Conservation (phyloP, 2,113 vertebrate species). For the Carassius auratus region DNA sequence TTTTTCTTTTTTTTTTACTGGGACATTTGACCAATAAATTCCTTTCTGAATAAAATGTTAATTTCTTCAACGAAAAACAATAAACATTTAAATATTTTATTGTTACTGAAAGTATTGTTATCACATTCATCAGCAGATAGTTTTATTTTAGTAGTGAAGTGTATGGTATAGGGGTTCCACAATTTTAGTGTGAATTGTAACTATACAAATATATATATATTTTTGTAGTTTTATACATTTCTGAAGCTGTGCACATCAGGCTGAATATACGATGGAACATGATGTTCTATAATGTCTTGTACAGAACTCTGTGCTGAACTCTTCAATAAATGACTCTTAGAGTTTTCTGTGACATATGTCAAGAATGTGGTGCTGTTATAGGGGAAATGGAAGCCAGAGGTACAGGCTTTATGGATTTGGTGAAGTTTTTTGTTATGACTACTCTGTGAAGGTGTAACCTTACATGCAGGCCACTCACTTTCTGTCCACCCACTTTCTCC, state of each 20-base stretch:
- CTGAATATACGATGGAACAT: background rate
- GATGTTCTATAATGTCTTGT: background rate
- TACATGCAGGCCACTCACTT: slow-evolving; percentile 62
- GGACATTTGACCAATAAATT: too few relatives aligned
- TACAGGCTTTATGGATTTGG: slow-evolving; percentile 55
- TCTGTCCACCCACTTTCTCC: slow-evolving; percentile 40
- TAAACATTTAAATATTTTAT: background rate
- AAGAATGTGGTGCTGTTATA: slow-evolving; percentile 40
- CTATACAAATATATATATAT: background rate
- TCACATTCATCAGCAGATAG: background rate
- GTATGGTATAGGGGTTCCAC: background rate
- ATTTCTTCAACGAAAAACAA: background rate
- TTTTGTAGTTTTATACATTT: background rate
- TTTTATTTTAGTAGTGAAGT: background rate
- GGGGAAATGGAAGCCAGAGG: slow-evolving; percentile 46
- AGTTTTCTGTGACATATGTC: slow-evolving; percentile 36
- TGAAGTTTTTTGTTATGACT: slow-evolving; percentile 79
- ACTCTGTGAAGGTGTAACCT: slow-evolving; percentile 69
- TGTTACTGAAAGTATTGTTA: background rate
- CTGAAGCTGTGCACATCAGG: background rate
- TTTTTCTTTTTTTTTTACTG: too few relatives aligned
- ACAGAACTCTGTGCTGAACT: slow-evolving; percentile 4
- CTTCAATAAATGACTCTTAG: slow-evolving; percentile 30
- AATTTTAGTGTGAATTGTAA: background rate
- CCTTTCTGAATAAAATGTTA: background rate